A percentile compares a stretch with the other conserved stretches of the same genome.
These are phyloP conservation scores for Leptopilina boulardi DNA, from an alignment of 1,140 invertebrate genomes.

Conservation along the genomic window DNA sequence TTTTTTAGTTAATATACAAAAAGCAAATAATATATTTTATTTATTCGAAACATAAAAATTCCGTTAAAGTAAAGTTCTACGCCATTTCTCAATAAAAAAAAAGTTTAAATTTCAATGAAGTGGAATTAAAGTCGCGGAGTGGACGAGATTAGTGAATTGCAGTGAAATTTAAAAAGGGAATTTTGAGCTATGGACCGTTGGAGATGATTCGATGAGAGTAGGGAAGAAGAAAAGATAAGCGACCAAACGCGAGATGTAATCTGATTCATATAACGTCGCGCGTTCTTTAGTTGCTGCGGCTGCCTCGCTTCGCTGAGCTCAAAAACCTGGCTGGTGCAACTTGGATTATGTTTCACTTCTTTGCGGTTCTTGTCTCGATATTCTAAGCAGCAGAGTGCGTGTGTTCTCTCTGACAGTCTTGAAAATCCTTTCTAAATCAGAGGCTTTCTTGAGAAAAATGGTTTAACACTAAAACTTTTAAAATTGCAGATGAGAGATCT, in stretches of 20 bases:
- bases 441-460: background rate
- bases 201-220: constrained; percentile 70
- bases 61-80: background rate
- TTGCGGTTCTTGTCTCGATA: constrained; percentile 70
- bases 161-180: background rate
- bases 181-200: constrained; percentile 36
- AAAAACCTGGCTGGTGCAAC: constrained; percentile 71
- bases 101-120: too few relatives aligned
- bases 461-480: too few relatives aligned
- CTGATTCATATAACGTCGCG: constrained; percentile 72
- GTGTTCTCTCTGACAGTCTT: background rate
- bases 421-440: background rate
- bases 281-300: constrained; percentile 69
- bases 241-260: constrained; percentile 72
- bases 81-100: too few relatives aligned
- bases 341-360: constrained; percentile 75
- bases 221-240: constrained; percentile 71
- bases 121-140: background rate
- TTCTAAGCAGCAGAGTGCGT: constrained; percentile 35
- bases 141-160: background rate
- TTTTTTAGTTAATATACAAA: too few relatives aligned
- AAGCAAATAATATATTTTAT: too few relatives aligned
- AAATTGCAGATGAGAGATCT: too few relatives aligned
- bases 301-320: constrained; percentile 73
- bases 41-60: too few relatives aligned